phyloP scores from a whole-genome alignment of 2,888 invertebrate genomes.

The Andrena chrysosceles region DNA sequence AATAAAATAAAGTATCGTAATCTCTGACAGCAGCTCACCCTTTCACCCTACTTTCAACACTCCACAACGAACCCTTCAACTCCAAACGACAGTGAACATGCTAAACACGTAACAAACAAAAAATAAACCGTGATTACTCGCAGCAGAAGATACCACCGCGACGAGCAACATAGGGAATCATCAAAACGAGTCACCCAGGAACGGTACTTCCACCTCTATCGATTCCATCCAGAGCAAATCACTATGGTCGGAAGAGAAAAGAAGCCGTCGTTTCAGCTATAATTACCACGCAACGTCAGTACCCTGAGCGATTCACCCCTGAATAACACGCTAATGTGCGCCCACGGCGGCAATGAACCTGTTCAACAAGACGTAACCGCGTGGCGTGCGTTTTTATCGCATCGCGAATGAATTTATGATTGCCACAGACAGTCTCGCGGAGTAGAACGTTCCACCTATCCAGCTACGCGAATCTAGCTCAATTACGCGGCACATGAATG shows the following conservation, averaged over 20 bases:
- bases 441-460: slow-evolving; percentile 17
- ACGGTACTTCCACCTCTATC: neutral
- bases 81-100: too few species aligned
- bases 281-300: neutral
- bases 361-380: neutral
- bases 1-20: too few species aligned
- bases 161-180: neutral
- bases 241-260: neutral
- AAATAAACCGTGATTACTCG: too few species aligned
- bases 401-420: slow-evolving; percentile 2
- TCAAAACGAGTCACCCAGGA: neutral
- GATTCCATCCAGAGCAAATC: neutral
- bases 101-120: too few species aligned
- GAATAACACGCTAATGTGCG: neutral
- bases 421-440: neutral
- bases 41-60: too few species aligned
- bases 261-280: neutral
- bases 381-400: slow-evolving; percentile 16
- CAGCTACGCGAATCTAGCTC: slow-evolving; percentile 38
- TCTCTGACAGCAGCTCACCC: too few species aligned
- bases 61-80: too few species aligned
- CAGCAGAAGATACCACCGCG: neutral
- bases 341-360: neutral
- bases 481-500: slow-evolving; percentile 32
- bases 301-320: slow-evolving; percentile 6